Base-by-base conservation (phyloP, 2,888 invertebrate species). In the Acanthococcus lagerstroemiae region DNA sequence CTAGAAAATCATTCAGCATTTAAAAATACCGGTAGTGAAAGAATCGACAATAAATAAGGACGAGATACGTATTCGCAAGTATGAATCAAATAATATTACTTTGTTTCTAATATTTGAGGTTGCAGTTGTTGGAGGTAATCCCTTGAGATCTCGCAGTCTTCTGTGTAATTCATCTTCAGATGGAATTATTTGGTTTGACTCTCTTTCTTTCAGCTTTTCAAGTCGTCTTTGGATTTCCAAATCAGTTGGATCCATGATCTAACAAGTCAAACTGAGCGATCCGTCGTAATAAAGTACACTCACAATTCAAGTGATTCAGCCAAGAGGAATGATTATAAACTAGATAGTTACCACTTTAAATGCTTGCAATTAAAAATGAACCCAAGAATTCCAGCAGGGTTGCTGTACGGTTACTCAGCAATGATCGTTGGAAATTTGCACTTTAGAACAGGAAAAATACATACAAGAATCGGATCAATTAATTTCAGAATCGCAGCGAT, bases 111-210 rank as follows among this genome's bases (percentile, higher is more conserved):
- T 22, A 22, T 21, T 15, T 3, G 37, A 12, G 1, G 52, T 9
- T 3, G 37, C 7, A 1, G 52, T 9, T 22, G 9, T 22, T 52
- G 1, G 15, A 1, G 52, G 52, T 1, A 52, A 19, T 12, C 50
- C 60, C 50, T 50, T 61, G 15, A 61, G 15, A n/a, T 61, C 30
- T 7, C 30, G 48, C 12, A 61, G 19, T 52, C 30, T 61, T 52
- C 3, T 27, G 19, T 27, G 26, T 15, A 61, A 22, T 21, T 61
- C 60, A 26, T 50, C 27, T 24, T 48, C 27, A 1, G 60, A 48
- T 3, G 60, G 60, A 48, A 48, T 30, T 25, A 25, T 15, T 19
- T 25, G 60, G n/a, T n/a, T n/a, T n/a, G n/a, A n/a, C 17, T 25
- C 25, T 21, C 26, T 25, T 22, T 61, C 50, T 30, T 61, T 61